Evolutionary conservation across 2,888 invertebrate species (phyloP).

Genomic region (Nezara viridula): DNA sequence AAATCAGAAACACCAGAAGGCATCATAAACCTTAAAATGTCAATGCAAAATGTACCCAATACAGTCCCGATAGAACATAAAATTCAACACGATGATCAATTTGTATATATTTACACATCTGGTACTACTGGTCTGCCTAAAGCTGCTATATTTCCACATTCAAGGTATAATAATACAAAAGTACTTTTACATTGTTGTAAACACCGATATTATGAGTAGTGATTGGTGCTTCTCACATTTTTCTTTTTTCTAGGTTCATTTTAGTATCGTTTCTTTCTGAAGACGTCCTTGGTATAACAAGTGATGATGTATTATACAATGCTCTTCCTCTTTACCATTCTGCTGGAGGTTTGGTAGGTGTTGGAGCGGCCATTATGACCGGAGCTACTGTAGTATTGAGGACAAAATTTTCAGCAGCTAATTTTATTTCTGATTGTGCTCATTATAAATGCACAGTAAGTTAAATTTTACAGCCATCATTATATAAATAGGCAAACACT

Average conservation of each 20-base stretch:
- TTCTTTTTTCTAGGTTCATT: slow-evolving; percentile 77
- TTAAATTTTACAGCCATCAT: too few relatives aligned
- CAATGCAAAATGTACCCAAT: not conserved
- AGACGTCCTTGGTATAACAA: slow-evolving; percentile 77
- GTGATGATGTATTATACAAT: slow-evolving; percentile 87
- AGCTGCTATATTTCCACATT: slow-evolving; percentile 77
- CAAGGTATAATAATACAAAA: slow-evolving; percentile 69
- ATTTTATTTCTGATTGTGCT: slow-evolving; percentile 92
- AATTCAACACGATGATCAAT: slow-evolving; percentile 70
- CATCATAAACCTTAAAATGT: slow-evolving; percentile 44
- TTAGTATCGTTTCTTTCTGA: slow-evolving; percentile 84
- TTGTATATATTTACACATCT: slow-evolving; percentile 79
- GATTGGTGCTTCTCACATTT: not conserved
- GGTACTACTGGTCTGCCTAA: slow-evolving; percentile 81
- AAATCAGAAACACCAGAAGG: slow-evolving; percentile 11
- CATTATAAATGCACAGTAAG: slow-evolving; percentile 94
- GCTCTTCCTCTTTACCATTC: slow-evolving; percentile 96
- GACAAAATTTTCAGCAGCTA: slow-evolving; percentile 94
- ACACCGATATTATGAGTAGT: not conserved
- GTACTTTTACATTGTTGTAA: slow-evolving; percentile 14
- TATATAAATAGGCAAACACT: too few relatives aligned
- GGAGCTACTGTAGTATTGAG: slow-evolving; percentile 89
- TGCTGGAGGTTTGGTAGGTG: slow-evolving; percentile 89
- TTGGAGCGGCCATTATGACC: slow-evolving; percentile 84
- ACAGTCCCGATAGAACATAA: slow-evolving; percentile 43